phyloP scores from a whole-genome alignment of 2,888 invertebrate genomes.

The Cataglyphis cursor region DNA sequence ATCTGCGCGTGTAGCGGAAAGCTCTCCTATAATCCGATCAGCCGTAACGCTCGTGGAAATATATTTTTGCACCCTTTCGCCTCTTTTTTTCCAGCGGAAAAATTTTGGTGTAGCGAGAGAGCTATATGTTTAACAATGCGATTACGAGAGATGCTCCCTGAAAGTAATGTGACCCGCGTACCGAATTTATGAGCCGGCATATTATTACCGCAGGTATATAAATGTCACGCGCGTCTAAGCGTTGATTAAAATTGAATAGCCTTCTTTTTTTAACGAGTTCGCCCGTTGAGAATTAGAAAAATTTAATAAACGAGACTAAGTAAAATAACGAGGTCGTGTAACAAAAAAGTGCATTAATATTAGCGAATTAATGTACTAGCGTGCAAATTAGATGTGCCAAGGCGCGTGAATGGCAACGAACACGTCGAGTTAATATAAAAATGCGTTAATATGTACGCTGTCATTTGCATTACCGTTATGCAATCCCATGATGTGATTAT shows the following conservation, averaged over 20 bases:
- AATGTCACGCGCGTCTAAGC: constrained; percentile 37
- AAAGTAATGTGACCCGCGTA: constrained; percentile 13
- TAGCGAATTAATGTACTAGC: constrained; percentile 8
- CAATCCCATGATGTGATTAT: constrained; percentile 33
- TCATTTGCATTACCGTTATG: constrained; percentile 25
- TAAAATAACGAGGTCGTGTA: constrained; percentile 23
- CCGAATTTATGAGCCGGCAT: constrained; percentile 36
- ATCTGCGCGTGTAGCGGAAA: constrained; percentile 48
- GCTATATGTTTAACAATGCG: constrained; percentile 28
- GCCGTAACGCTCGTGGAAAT: constrained; percentile 33
- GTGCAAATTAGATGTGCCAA: constrained; percentile 25
- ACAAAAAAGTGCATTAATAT: constrained; percentile 30
- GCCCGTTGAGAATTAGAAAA: constrained; percentile 36
- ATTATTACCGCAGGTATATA: constrained; percentile 22
- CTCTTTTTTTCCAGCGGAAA: background rate
- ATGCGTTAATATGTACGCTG: constrained; percentile 39
- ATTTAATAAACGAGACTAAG: constrained; percentile 24
- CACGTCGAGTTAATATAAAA: constrained; percentile 28
- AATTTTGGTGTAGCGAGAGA: background rate
- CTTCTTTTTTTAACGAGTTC: constrained; percentile 39
- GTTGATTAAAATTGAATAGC: constrained; percentile 43
- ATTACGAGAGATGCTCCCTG: background rate
- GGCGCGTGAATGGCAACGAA: constrained; percentile 1
- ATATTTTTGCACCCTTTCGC: constrained; percentile 36
- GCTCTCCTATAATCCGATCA: constrained; percentile 54